Evolutionary conservation across 2,888 invertebrate species (phyloP).

Genomic region (Megamerina dolium): DNA sequence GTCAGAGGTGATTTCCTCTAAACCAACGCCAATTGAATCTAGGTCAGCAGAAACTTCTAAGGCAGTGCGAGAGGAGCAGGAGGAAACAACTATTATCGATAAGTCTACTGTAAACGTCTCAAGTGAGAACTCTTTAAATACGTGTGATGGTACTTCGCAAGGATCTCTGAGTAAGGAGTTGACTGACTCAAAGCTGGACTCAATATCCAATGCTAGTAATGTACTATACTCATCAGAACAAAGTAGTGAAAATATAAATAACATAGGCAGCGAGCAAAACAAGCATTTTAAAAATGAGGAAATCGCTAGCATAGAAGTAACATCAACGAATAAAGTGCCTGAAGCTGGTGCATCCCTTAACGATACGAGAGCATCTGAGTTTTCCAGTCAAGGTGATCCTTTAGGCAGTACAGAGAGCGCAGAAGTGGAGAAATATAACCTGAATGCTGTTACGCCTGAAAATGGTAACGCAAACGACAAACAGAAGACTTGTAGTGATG

Average conservation of each 20-base stretch:
- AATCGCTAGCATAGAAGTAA: background rate
- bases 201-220: too few species aligned
- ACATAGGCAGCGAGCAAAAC: too few species aligned
- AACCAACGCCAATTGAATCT: too few species aligned
- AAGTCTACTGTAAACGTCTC: constrained; percentile 11
- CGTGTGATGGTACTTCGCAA: constrained; percentile 17
- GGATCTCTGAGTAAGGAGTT: background rate
- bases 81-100: constrained; percentile 4
- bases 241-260: background rate
- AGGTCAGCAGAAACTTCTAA: constrained; percentile 5
- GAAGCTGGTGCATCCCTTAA: background rate
- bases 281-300: too few species aligned
- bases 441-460: constrained; percentile 4
- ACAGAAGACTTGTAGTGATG: constrained; percentile 16
- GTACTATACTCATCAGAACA: background rate
- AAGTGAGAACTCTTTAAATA: constrained; percentile 20
- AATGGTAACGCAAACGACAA: constrained; percentile 22
- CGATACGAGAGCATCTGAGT: background rate
- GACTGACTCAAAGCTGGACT: background rate
- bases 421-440: background rate
- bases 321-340: background rate
- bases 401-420: background rate
- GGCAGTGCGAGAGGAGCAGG: too few species aligned
- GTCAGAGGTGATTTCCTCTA: too few species aligned
- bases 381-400: background rate